Conservation (phyloP, 2,113 vertebrate genomes). For the Neoarius graeffei region DNA sequence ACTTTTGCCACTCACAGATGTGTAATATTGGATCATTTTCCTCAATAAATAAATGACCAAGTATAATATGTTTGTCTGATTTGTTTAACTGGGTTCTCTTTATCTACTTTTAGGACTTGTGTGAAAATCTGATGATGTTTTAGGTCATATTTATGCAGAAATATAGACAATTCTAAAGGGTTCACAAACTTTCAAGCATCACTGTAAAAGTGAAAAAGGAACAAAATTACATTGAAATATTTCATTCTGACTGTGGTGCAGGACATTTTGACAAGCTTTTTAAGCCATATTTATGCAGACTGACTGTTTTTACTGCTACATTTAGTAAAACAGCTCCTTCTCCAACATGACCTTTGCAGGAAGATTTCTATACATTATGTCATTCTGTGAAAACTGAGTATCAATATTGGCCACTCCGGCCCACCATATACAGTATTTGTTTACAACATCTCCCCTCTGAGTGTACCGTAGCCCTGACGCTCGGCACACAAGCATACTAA, state of each 20-base stretch:
- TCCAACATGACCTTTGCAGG: not conserved
- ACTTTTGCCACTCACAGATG: too few relatives aligned
- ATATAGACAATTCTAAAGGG: too few relatives aligned
- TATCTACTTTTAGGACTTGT: too few relatives aligned
- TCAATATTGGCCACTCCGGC: not conserved
- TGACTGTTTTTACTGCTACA: not conserved
- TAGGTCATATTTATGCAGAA: too few relatives aligned
- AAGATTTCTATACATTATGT: not conserved
- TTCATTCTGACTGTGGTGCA: not conserved
- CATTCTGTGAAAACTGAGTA: not conserved
- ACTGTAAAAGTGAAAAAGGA: not conserved
- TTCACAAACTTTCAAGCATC: too few relatives aligned
- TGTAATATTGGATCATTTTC: too few relatives aligned
- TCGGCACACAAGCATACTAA: constrained; percentile 51
- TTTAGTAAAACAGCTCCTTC: not conserved
- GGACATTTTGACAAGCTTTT: not conserved
- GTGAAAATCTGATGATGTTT: too few relatives aligned
- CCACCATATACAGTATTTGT: not conserved
- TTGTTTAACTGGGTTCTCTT: too few relatives aligned
- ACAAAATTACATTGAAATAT: not conserved
- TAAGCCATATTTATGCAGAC: not conserved
- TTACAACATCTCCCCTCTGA: not conserved
- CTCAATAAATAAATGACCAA: too few relatives aligned
- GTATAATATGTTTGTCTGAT: too few relatives aligned
- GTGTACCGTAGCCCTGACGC: constrained; percentile 25